These are phyloP conservation scores for Platycercus adscitus DNA, from an alignment of 2,113 vertebrate species.

Conservation along the genomic window DNA sequence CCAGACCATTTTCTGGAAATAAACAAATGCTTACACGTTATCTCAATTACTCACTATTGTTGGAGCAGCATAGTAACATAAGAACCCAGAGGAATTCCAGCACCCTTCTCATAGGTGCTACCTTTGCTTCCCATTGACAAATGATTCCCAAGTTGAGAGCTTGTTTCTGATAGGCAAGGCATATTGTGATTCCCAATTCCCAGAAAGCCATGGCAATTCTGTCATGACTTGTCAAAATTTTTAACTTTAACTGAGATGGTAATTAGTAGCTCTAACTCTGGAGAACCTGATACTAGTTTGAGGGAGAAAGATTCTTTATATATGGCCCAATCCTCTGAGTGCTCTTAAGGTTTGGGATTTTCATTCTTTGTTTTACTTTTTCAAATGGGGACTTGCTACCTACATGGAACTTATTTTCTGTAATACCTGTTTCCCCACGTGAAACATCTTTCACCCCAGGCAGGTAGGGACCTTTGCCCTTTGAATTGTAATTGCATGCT, in stretches of 20 bases:
- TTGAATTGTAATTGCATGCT: neutral
- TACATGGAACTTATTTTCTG: neutral
- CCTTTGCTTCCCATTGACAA: neutral
- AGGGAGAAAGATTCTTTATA: neutral
- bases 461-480: neutral
- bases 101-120: neutral
- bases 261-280: neutral
- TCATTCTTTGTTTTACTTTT: neutral
- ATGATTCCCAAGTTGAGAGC: neutral
- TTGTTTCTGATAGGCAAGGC: neutral
- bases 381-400: neutral
- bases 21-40: neutral
- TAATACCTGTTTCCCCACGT: neutral
- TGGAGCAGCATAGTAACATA: neutral
- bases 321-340: neutral
- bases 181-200: neutral
- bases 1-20: neutral
- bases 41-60: neutral
- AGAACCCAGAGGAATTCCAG: neutral
- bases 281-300: neutral
- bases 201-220: neutral
- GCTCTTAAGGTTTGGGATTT: neutral
- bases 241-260: neutral
- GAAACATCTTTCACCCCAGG: neutral
- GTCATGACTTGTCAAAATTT: neutral